Conservation (phyloP, 2,888 invertebrate genomes). For the Hydrotaea cyrtoneurina region DNA sequence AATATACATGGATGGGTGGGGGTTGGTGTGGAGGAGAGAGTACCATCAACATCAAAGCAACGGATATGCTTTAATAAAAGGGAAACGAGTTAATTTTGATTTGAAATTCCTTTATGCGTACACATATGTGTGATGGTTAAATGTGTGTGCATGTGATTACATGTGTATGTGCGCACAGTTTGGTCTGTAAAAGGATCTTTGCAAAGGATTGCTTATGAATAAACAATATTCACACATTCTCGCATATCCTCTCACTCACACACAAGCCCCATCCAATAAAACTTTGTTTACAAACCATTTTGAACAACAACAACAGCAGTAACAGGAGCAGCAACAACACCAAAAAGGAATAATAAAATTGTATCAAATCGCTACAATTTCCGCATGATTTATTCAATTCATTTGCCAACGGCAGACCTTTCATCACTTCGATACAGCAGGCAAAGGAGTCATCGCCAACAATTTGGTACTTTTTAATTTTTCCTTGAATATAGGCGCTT, state of each 20-base stretch:
- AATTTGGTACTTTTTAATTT: too few species aligned
- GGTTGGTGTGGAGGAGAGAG: neutral
- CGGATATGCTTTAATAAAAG: neutral
- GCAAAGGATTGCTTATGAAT: constrained; percentile 19
- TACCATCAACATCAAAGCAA: neutral
- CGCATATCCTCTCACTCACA: neutral
- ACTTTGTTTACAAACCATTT: neutral
- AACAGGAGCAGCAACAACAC: neutral
- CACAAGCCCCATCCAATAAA: neutral
- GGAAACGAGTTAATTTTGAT: constrained; percentile 22
- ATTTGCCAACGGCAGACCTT: constrained; percentile 1
- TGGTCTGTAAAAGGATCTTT: neutral
- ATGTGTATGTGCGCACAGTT: neutral
- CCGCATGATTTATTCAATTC: constrained; percentile 45
- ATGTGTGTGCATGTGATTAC: neutral
- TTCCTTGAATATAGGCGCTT: too few species aligned
- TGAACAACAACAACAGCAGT: neutral
- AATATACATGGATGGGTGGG: neutral
- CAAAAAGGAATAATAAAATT: constrained; percentile 30
- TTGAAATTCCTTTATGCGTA: neutral
- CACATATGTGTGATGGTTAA: neutral
- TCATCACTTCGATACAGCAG: neutral
- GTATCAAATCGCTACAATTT: constrained; percentile 45
- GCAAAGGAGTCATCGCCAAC: too few species aligned
- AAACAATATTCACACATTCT: constrained; percentile 9